phyloP scores from a whole-genome alignment of 2,888 invertebrate species.

The Phortica magna region DNA sequence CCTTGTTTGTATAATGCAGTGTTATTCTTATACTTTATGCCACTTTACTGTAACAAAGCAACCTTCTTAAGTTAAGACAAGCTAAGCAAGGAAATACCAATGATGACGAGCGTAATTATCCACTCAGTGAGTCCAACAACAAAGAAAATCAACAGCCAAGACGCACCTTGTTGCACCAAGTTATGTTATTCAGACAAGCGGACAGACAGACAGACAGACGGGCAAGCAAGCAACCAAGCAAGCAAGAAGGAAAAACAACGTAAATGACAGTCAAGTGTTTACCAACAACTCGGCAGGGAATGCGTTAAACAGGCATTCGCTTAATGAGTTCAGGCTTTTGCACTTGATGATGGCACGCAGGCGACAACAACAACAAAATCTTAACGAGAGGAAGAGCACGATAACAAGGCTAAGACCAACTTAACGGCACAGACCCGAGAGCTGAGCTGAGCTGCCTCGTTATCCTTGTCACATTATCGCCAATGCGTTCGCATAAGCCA shows the following conservation, averaged over 20 bases:
- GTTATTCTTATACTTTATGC: too few species aligned
- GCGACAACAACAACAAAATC: too few species aligned
- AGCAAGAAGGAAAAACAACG: background rate
- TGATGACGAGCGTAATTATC: background rate
- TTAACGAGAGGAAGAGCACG: background rate
- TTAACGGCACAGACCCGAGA: background rate
- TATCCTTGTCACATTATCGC: constrained; percentile 74
- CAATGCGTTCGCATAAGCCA: constrained; percentile 47
- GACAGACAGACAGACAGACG: constrained; percentile 2
- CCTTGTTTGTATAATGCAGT: too few species aligned
- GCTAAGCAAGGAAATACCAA: background rate
- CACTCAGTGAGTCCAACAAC: constrained; percentile 1
- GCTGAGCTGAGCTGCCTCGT: constrained; percentile 51
- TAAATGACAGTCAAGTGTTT: background rate
- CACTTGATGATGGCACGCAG: too few species aligned
- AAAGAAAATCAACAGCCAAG: background rate
- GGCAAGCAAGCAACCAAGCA: background rate
- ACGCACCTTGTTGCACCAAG: background rate
- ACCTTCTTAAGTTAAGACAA: background rate
- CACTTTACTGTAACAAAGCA: background rate
- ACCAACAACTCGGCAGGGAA: background rate
- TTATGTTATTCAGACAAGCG: background rate
- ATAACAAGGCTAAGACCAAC: constrained; percentile 20
- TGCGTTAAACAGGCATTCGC: background rate
- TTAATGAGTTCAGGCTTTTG: background rate